Base-by-base conservation (phyloP, 2,113 vertebrate genomes). In the Mus pahari region DNA sequence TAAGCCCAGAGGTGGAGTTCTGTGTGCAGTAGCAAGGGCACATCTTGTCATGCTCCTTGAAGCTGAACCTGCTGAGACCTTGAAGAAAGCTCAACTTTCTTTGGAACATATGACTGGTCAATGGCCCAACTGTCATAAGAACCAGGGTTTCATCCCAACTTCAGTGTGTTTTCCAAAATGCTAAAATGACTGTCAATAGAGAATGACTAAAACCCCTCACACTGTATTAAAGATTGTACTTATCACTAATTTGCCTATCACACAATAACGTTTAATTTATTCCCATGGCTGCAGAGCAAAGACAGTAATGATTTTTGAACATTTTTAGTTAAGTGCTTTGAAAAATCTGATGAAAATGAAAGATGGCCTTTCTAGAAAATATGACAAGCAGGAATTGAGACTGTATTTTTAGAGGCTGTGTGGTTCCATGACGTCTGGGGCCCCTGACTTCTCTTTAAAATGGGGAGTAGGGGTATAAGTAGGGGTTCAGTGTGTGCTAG, bases 261-360 rank as follows among this genome's bases (percentile, higher is more conserved):
- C 73, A 78, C 42, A 96, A 89, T 45, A 82, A 83, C 71, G 22
- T 73, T 93, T 93, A 77, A 96, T 88, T 96, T 89, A 83, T 83
- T 24, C 45, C 58, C 11, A 62, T 42, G 36, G 84, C 77, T 77
- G 31, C 91, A 48, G 88, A 94, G 84, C 78, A 96, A 97, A 96
- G 55, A 94, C 39, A 88, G n/a, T 58, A 64, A 60, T 90, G 50
- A 93, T 90, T 94, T 95, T 84, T 88, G 33, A 45, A 79, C 4
- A 70, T 42, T 94, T 91, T 89, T 33, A 74, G 36, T 68, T 82
- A 92, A 94, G 42, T 4, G 11, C 42, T 92, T 95, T 92, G 39
- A 96, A 79, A 79, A 91, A 64, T 77, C 79, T 36, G 70, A 92
- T 89, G 62, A 88, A 97, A 95, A 81, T 70, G 92, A 88, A 96